Percentiles rank a stretch among this genome's conserved stretches.
These are phyloP conservation scores for Labeo calbasu DNA, from an alignment of 2,797 vertebrate species.

Conservation along the genomic window DNA sequence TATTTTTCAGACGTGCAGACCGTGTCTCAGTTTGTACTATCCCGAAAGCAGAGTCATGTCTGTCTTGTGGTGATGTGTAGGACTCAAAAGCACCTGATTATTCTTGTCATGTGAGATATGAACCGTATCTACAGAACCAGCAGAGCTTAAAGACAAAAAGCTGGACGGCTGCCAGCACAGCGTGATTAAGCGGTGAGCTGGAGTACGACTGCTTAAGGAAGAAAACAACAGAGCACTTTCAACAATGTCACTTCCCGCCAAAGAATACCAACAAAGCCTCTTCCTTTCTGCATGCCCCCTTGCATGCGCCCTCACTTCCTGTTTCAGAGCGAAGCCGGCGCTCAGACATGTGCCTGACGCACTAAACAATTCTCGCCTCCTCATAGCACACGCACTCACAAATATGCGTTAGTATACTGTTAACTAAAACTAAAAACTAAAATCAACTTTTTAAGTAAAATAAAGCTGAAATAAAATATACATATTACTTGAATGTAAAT, in stretches of 20 bases:
- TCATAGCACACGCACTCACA: background rate
- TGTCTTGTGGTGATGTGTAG: slow-evolving; percentile 62
- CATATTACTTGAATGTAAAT: background rate
- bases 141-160: slow-evolving; percentile 74
- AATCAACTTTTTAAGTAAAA: background rate
- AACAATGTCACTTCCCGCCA: slow-evolving; percentile 81
- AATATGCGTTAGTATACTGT: background rate
- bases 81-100: slow-evolving; percentile 72
- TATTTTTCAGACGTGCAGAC: slow-evolving; percentile 1
- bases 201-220: slow-evolving; percentile 72
- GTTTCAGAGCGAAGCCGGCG: slow-evolving; percentile 61
- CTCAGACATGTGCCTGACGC: slow-evolving; percentile 73
- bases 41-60: slow-evolving; percentile 19
- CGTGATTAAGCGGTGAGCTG: slow-evolving; percentile 74
- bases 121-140: slow-evolving; percentile 69
- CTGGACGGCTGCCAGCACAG: slow-evolving; percentile 68
- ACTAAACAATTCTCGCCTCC: slow-evolving; percentile 37
- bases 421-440: background rate
- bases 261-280: slow-evolving; percentile 76
- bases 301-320: slow-evolving; percentile 79
- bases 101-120: slow-evolving; percentile 75
- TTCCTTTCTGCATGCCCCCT: slow-evolving; percentile 75
- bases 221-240: slow-evolving; percentile 67
- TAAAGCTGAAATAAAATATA: background rate
- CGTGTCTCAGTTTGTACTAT: background rate